Percentiles rank a stretch among this genome's conserved stretches.
These are phyloP conservation scores for Crax fasciolata DNA, from an alignment of 2,797 vertebrate species.

Conservation along the genomic window DNA sequence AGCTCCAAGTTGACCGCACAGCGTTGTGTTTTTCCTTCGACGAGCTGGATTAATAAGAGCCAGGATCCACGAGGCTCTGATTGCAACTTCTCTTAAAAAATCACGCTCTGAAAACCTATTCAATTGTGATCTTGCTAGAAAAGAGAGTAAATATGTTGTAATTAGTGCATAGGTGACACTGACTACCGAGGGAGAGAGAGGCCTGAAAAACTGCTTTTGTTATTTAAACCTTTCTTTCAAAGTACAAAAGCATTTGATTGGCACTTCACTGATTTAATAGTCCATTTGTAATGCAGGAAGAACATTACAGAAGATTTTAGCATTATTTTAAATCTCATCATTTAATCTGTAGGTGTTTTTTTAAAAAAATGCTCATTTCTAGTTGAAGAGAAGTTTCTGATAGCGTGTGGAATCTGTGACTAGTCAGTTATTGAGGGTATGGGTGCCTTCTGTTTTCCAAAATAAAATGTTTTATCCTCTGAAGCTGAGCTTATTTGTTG, in stretches of 20 bases:
- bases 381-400: conserved; percentile 66
- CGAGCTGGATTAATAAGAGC: conserved; percentile 63
- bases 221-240: conserved; percentile 82
- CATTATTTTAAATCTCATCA: conserved; percentile 82
- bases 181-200: conserved; percentile 69
- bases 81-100: conserved; percentile 75
- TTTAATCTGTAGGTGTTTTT: conserved; percentile 79
- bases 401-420: conserved; percentile 32
- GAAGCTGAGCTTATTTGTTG: conserved; percentile 16
- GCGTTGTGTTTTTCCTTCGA: conserved; percentile 66
- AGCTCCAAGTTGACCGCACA: conserved; percentile 76
- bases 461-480: conserved; percentile 28
- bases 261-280: conserved; percentile 83
- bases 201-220: conserved; percentile 80
- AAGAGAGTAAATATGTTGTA: conserved; percentile 78
- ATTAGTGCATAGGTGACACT: conserved; percentile 81
- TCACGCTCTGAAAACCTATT: conserved; percentile 69
- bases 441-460: conserved; percentile 41
- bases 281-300: conserved; percentile 82
- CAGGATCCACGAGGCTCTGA: conserved; percentile 63
- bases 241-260: conserved; percentile 83
- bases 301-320: conserved; percentile 81
- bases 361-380: conserved; percentile 70
- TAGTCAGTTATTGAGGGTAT: conserved; percentile 47
- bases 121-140: conserved; percentile 71